A percentile compares a stretch with the other conserved stretches of the same genome.
Conservation (phyloP, 2,113 vertebrate genomes). For the Cryptomyrus ogoouensis region DNA sequence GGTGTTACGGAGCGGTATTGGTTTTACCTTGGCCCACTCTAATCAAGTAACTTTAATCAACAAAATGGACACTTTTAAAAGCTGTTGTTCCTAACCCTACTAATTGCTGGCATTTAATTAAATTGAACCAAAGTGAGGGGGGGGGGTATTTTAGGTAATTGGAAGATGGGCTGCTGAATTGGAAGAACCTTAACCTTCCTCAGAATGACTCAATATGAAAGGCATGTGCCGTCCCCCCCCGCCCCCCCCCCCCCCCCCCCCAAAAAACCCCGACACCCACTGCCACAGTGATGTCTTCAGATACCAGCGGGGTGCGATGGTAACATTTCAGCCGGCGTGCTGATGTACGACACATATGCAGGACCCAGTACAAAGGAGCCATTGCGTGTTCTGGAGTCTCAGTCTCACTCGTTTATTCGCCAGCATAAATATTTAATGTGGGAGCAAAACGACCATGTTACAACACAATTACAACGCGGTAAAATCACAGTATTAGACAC, state of each 20-base stretch:
- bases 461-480: background rate
- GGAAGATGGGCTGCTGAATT: conserved; percentile 35
- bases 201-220: background rate
- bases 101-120: conserved; percentile 66
- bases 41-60: conserved; percentile 72
- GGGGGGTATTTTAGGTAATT: conserved; percentile 50
- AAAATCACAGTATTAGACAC: background rate
- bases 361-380: background rate
- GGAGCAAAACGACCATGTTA: background rate
- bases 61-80: conserved; percentile 68
- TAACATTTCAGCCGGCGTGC: background rate
- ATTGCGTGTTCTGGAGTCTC: background rate
- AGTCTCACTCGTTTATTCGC: background rate
- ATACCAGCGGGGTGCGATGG: background rate
- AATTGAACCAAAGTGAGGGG: conserved; percentile 53
- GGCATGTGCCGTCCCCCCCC: background rate
- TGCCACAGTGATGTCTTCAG: background rate
- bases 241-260: background rate
- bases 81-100: conserved; percentile 61
- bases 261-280: background rate
- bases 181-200: conserved; percentile 24
- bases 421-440: background rate
- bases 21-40: conserved; percentile 60
- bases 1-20: conserved; percentile 51
- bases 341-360: background rate